phyloP scores from a whole-genome alignment of 2,888 invertebrate species.

The Galerucella pusilla region DNA sequence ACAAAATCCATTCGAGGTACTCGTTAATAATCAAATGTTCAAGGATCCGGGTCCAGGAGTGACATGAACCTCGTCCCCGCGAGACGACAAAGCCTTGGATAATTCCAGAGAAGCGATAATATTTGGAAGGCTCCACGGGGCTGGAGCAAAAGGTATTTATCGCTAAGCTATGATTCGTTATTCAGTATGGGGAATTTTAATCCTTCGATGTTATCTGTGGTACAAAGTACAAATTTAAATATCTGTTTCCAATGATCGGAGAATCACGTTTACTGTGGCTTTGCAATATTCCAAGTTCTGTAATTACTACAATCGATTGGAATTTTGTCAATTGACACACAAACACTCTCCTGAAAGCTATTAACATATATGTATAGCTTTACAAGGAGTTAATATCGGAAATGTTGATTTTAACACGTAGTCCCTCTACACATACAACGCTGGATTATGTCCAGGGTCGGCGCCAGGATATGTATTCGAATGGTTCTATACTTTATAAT shows the following conservation, averaged over 20 bases:
- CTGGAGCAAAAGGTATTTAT: too few relatives aligned
- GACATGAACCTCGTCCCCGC: too few relatives aligned
- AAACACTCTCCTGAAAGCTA: constrained; percentile 34
- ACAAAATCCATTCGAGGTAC: too few relatives aligned
- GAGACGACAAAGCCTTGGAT: too few relatives aligned
- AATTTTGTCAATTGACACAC: constrained; percentile 33
- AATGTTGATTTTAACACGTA: constrained; percentile 45
- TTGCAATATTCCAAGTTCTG: constrained; percentile 29
- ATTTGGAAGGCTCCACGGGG: too few relatives aligned
- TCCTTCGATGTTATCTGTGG: background rate
- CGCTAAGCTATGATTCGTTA: too few relatives aligned
- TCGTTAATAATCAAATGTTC: too few relatives aligned
- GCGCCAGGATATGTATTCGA: background rate
- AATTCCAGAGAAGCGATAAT: too few relatives aligned
- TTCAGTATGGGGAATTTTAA: too few relatives aligned
- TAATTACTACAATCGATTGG: constrained; percentile 31
- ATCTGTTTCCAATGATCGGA: constrained; percentile 8
- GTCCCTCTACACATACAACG: constrained; percentile 19
- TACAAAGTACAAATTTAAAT: constrained; percentile 2
- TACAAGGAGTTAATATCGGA: constrained; percentile 42
- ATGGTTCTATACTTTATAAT: background rate
- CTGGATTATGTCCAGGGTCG: constrained; percentile 21
- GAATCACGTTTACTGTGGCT: constrained; percentile 25
- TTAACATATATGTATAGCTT: constrained; percentile 31
- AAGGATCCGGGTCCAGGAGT: too few relatives aligned